Evolutionary conservation across 2,797 vertebrate genomes (phyloP), one percentile per base, ranked within the genome.

Genomic region (Gymnoscopelus microlampas): DNA sequence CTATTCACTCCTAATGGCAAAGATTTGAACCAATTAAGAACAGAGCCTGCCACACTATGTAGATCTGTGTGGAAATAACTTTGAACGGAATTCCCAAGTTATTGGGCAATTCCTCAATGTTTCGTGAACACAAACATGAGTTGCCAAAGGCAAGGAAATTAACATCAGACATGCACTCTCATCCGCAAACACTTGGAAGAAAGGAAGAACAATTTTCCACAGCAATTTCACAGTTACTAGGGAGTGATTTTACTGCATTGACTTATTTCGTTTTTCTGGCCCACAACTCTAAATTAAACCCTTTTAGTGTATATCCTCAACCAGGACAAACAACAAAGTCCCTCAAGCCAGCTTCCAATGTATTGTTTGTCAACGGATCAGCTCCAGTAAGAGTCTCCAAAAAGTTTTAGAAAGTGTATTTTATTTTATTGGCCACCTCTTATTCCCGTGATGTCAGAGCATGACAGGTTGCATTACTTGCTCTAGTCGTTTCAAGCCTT

Each of bases 351-450:
- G 58, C 73, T 85, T 82, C 79, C 79, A 70, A 32, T 70, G 66
- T 3, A 12, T 61, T 60, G 51, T 72, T 61, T 60, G 51, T 72
- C 39, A 44, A 44, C 5, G 32, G 2, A 44, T 44, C 39, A 2
- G 39, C 39, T 44, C 75, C 60, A 68, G 77, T 67, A 75, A 54
- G 53, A 55, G 74, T 77, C 76, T 70, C 76, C 67, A 71, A 47
- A 60, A 68, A 53, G 19, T 64, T 87, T 62, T 73, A 81, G 59
- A 81, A 67, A 56, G 72, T 71, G 35, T 44, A 53, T 44, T 81
- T 80, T 85, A 76, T 82, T 44, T 32, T 70, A 81, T 49, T 56
- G 53, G 71, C 76, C 63, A 66, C 68, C 74, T 83, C 82, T 79
- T 84, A 78, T 84, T 85, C 71, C 69, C 39, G 74, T 68, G 64